Base-by-base conservation (phyloP, 2,888 invertebrate species). In the Ischnus inquisitorius region DNA sequence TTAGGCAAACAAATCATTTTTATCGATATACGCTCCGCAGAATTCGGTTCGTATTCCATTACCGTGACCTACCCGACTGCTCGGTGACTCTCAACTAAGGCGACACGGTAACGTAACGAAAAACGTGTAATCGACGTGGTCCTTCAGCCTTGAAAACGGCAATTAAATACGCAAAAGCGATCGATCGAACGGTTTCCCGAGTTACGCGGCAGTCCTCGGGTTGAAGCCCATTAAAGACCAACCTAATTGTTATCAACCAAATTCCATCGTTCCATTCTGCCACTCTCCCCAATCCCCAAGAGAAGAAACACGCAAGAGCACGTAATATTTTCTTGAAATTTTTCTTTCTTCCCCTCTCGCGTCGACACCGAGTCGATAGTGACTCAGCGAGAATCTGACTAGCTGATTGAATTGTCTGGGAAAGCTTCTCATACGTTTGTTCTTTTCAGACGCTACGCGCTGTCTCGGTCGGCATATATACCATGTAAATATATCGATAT, bases 61-160 rank as follows among this genome's bases (percentile, higher is more conserved):
- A 39, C 64, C 74, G 34, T 64, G 74, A 75, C 74, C 74, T 64
- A 75, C 48, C 74, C 14, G 14, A 34, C 39, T n/a, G 19, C 2
- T 6, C 16, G 46, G 34, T 12, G n/a, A 34, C 14, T n/a, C 48
- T 46, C 39, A 74, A 74, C 62, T 46, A 74, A 62, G n/a, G 16
- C 8, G 22, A 48, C 3, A 19, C 22, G 14, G 46, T 46, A 62
- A 62, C 39, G 14, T 22, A 67, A 25, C 22, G 39, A 1, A 46
- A 25, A 6, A 28, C 19, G 4, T 12, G 46, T 46, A 48, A 48
- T 46, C 28, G 8, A 64, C 16, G 39, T 16, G 10, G 6, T 6
- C n/a, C 6, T 19, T 0, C 16, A 16, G 10, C 10, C 1, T 64
- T 10, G 19, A 64, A 64, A 39, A 60, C 6, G 6, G 10, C 25